phyloP scores from a whole-genome alignment of 2,797 vertebrate genomes.

The Alcedo quadribrachys region DNA sequence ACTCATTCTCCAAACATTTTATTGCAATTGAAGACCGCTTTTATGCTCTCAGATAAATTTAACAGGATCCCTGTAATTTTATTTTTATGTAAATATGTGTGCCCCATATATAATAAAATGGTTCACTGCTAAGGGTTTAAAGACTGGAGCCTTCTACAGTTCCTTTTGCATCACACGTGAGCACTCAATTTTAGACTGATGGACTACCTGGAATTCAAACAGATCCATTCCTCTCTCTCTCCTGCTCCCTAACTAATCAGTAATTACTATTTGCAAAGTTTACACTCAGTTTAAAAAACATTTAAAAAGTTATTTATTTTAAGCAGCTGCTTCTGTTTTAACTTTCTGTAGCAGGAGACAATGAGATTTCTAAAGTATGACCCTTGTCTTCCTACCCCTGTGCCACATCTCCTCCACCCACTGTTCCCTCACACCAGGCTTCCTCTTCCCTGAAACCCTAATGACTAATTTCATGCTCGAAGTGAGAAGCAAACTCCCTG shows the following conservation, averaged over 20 bases:
- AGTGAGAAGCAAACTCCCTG: not conserved
- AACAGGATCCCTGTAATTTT: constrained; percentile 40
- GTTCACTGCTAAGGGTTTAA: not conserved
- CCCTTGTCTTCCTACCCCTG: not conserved
- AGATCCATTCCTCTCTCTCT: not conserved
- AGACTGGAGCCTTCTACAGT: not conserved
- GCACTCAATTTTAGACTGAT: not conserved
- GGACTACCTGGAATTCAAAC: not conserved
- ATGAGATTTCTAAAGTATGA: not conserved
- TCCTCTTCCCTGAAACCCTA: constrained; percentile 4
- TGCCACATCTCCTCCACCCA: not conserved
- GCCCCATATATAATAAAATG: constrained; percentile 34
- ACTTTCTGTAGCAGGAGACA: not conserved
- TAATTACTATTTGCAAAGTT: not conserved
- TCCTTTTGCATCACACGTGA: not conserved
- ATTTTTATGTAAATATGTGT: constrained; percentile 55
- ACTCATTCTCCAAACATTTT: constrained; percentile 57
- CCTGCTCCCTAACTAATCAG: not conserved
- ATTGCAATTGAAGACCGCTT: constrained; percentile 5
- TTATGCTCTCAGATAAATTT: constrained; percentile 52
- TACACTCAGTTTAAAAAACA: not conserved
- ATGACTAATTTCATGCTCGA: constrained; percentile 37
- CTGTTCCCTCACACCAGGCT: not conserved
- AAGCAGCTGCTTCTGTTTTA: not conserved
- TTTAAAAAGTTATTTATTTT: not conserved